Evolutionary conservation across 2,797 vertebrate genomes (phyloP), one percentile per base, ranked within the genome.

Genomic region (Tapirus indicus): DNA sequence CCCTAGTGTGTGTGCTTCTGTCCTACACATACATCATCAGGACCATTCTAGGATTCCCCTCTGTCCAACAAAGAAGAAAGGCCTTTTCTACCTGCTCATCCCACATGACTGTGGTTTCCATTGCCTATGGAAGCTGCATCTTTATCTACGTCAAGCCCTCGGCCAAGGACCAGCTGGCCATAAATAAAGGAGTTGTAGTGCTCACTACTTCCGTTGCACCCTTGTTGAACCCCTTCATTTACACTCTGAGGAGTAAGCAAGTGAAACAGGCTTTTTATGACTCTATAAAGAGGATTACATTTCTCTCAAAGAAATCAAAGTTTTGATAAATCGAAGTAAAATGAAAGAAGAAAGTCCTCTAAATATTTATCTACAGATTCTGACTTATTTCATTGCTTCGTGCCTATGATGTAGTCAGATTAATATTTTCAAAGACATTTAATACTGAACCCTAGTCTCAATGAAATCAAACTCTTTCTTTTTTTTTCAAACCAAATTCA

Each of bases 71-170:
- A 84, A 97, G 80, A 3, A 97, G 89, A 75, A 97, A 93, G 11
- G 96, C 93, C 14, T 97, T 97, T 79, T 98, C 97, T 2, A 97
- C 95, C 32, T 98, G 97, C 6, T 97, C 97, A 0, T 97, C 96
- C 16, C 97, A 98, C 68, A 97, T 97, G 86, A 96, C 94, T 58
- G 91, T 97, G 44, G 86, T 97, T 21, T 97, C 93, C 29, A 97
- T 97, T 5, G 56, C 92, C 17, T 97, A 96, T 2, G 93, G 97
- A 3, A 97, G 96, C 52, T 97, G 97, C 29, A 97, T 98, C 29
- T 97, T 97, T 29, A 87, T 97, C 49, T 97, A 97, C 27, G 17
- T 98, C 49, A 97, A 97, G 17, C 91, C 97, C 7, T 97, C 62
- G 12, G 91, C 88, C 41, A 98, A 98, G 47, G 83, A 97, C 3